Evolutionary conservation across 2,113 vertebrate genomes (phyloP).

Genomic region (Mus spicilegus): DNA sequence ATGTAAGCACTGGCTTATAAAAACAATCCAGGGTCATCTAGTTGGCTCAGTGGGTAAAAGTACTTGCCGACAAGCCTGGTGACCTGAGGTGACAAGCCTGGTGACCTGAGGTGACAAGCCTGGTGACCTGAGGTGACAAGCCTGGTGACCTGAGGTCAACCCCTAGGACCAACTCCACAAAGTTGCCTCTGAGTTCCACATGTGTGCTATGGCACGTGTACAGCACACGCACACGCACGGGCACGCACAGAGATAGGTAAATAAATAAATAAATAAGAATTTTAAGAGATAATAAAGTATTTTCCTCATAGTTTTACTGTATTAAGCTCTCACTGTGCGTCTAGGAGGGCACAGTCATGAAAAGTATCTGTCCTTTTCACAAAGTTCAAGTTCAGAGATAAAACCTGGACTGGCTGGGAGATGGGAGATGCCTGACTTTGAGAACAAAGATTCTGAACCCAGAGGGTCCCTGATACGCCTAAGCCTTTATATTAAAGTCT

Average conservation of each 20-base stretch:
- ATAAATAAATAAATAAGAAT: not conserved
- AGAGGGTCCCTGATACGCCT: not conserved
- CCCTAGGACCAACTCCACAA: not conserved
- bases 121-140: no score
- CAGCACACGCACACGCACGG: no score
- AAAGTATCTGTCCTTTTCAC: not conserved
- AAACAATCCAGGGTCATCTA: not conserved
- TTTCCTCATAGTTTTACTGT: not conserved
- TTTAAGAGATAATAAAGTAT: not conserved
- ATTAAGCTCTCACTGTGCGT: not conserved
- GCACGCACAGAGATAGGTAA: not conserved
- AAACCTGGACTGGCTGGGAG: not conserved
- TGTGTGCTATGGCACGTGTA: not conserved
- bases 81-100: not conserved
- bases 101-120: no score
- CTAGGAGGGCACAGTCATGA: not conserved
- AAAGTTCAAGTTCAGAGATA: conserved; percentile 18
- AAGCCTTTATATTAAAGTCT: not conserved
- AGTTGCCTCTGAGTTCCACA: not conserved
- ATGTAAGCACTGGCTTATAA: not conserved
- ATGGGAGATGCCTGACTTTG: not conserved
- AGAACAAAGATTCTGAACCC: not conserved
- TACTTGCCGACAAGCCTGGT: no score
- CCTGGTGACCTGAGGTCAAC: not conserved
- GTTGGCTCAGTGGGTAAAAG: not conserved